Base-by-base conservation (phyloP, 2,113 vertebrate species). In the Elanus axillaris region DNA sequence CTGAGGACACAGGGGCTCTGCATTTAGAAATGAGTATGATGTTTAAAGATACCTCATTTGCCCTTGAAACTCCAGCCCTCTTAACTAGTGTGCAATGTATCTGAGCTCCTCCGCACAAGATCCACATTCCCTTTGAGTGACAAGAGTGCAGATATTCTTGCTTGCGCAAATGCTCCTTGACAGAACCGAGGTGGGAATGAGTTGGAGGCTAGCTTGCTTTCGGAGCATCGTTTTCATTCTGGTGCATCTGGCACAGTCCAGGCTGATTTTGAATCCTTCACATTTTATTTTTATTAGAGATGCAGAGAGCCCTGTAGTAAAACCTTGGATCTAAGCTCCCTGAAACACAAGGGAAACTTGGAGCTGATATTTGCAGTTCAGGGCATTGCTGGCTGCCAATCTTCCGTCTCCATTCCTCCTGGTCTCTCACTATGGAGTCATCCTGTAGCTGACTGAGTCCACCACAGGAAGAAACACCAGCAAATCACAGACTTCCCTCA, bases 41-140 rank as follows among this genome's bases (percentile, higher is more conserved):
- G 78, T 25, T 90, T 29, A 13, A 4, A 96, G 88, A 90, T 81
- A 97, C 94, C 87, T 93, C 93, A 78, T 83, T 88, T 73, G 92
- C 92, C 81, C 94, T 90, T 69, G 78, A 75, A 96, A 75, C 71
- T 94, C 47, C 88, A 96, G 68, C 95, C 89, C 59, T 88, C 90
- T 86, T 93, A 79, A 67, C 58, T 78, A 21, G 81, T 10, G 59
- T 85, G 88, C 21, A 59, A 91, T 94, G 89, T 45, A 91, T 91
- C 83, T 48, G 58, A 92, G 92, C 94, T 92, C 96, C 96, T 95
- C 92, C 81, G 42, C 86, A 72, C 90, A 95, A 75, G 91, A 84
- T 78, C 74, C 90, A 76, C 82, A 55, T 23, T 78, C 67, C 74
- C 60, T 53, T 48, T 82, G 77, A 92, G 77, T 86, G 93, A 96